Conservation (phyloP, 2,113 vertebrate species). For the Megalops atlanticus region DNA sequence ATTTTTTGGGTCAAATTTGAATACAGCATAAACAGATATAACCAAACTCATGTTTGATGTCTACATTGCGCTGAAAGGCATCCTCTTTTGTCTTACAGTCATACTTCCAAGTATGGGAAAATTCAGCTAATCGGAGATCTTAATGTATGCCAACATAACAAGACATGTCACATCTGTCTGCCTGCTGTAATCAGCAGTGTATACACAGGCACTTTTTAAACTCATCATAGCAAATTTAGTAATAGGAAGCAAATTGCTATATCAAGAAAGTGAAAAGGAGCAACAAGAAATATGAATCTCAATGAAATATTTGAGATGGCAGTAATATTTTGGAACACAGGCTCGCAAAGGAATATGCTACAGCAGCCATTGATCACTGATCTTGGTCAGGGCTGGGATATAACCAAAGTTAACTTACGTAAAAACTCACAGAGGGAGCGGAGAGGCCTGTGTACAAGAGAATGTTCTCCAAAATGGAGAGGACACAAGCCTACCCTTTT, state of each 20-base stretch:
- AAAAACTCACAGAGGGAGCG: neutral
- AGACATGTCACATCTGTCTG: neutral
- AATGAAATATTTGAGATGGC: neutral
- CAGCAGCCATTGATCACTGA: neutral
- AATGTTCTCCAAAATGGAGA: no score
- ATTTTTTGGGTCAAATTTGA: neutral
- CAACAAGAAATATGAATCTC: neutral
- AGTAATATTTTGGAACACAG: neutral
- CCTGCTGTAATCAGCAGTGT: neutral
- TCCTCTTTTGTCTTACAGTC: neutral
- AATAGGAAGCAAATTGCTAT: neutral
- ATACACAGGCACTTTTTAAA: neutral
- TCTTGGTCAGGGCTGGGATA: neutral
- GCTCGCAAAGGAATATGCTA: neutral
- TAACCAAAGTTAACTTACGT: neutral
- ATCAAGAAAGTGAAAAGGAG: neutral
- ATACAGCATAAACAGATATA: neutral
- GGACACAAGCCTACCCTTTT: neutral
- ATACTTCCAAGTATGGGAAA: neutral
- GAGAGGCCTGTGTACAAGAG: neutral
- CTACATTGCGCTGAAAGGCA: neutral
- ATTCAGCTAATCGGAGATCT: neutral
- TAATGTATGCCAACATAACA: neutral
- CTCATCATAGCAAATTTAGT: neutral
- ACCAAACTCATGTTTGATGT: neutral